Conservation (phyloP, 2,113 vertebrate genomes). For the Xyliphius kryptos region DNA sequence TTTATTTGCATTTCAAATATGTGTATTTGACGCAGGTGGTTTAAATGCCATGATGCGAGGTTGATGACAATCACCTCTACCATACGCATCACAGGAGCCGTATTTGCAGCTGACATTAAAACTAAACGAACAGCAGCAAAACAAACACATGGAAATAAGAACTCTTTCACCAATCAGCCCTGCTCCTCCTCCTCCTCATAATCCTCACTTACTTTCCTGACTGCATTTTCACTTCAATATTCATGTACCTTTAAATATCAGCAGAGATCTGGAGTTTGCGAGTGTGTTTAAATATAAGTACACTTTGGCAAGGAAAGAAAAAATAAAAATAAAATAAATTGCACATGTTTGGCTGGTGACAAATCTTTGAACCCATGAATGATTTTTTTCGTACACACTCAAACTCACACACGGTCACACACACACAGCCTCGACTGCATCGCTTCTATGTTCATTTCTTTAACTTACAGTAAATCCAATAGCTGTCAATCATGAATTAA, state of each 20-base stretch:
- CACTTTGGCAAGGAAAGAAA: no score
- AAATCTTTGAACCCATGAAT: no score
- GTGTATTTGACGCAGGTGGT: constrained; percentile 67
- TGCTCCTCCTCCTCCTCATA: constrained; percentile 5
- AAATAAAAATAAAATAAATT: no score
- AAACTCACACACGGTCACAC: no score
- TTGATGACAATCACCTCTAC: constrained; percentile 70
- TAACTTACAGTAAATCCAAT: constrained; percentile 76
- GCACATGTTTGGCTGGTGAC: no score
- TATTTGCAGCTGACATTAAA: constrained; percentile 66
- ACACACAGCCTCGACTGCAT: no score
- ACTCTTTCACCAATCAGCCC: constrained; percentile 41
- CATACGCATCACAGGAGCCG: constrained; percentile 50
- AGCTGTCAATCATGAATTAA: constrained; percentile 66
- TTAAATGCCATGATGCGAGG: constrained; percentile 73
- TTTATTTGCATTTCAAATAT: constrained; percentile 76
- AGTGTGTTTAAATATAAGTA: no score
- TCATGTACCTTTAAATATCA: constrained; percentile 63
- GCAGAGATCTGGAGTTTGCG: no score
- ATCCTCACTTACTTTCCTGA: no score
- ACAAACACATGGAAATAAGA: constrained; percentile 61
- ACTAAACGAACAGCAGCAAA: constrained; percentile 56
- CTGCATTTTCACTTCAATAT: constrained; percentile 53
- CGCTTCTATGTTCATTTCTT: constrained; percentile 68
- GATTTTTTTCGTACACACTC: no score